A percentile compares a stretch with the other conserved stretches of the same genome.
These are phyloP conservation scores for Perdita meconis DNA, from an alignment of 2,888 invertebrate genomes.

Conservation along the genomic window DNA sequence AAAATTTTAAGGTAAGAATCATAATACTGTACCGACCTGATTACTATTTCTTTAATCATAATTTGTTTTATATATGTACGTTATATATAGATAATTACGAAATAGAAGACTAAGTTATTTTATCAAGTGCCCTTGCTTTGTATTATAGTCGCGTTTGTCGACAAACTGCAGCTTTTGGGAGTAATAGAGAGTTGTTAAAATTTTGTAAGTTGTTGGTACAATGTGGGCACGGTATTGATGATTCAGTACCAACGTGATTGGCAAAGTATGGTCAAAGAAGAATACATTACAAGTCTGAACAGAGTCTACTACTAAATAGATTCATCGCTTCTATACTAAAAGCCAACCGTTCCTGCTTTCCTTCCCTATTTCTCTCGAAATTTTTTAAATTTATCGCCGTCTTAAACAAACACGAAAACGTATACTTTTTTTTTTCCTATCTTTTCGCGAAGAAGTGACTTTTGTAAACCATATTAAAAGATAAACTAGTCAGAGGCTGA, in stretches of 20 bases:
- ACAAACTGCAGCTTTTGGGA: constrained; percentile 81
- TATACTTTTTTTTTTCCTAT: constrained; percentile 49
- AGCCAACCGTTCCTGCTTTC: constrained; percentile 67
- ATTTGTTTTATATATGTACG: constrained; percentile 84
- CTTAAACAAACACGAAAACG: constrained; percentile 30
- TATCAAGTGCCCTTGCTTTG: constrained; percentile 88
- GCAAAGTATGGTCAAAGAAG: constrained; percentile 80
- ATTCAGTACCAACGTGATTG: constrained; percentile 75
- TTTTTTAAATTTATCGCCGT: constrained; percentile 40
- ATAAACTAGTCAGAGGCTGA: constrained; percentile 57
- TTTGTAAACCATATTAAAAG: constrained; percentile 48
- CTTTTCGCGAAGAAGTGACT: constrained; percentile 50
- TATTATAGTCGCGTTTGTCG: constrained; percentile 85
- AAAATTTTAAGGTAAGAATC: constrained; percentile 75
- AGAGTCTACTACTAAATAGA: constrained; percentile 78
- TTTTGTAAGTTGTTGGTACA: constrained; percentile 80
- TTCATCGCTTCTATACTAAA: constrained; percentile 76
- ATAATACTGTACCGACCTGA: constrained; percentile 80
- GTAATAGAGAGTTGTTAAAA: constrained; percentile 75
- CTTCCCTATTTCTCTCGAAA: constrained; percentile 58
- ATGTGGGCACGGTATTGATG: constrained; percentile 77
- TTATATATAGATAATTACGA: constrained; percentile 83
- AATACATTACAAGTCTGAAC: constrained; percentile 83
- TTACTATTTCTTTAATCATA: constrained; percentile 82
- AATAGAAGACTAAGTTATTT: constrained; percentile 87